Percentiles rank a stretch among this genome's conserved stretches.
phyloP scores from a whole-genome alignment of 2,888 invertebrate species.

The Rhamnusium bicolor region DNA sequence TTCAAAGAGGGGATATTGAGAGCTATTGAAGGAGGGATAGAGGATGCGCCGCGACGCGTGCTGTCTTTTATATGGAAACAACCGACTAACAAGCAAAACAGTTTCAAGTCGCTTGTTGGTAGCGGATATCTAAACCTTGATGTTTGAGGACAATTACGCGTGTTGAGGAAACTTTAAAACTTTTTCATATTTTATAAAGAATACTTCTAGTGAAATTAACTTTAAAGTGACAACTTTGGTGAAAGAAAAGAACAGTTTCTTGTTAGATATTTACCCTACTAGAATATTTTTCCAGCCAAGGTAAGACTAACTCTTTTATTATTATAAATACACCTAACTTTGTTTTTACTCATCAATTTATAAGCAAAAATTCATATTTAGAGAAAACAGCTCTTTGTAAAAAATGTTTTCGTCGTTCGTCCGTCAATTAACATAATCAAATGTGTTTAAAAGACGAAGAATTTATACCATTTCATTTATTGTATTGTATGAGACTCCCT shows the following conservation, averaged over 20 bases:
- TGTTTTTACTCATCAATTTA: no score
- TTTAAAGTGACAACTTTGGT: background rate
- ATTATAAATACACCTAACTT: background rate
- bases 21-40: conserved; percentile 20
- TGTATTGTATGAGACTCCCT: no score
- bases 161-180: background rate
- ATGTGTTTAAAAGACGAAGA: no score
- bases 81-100: conserved; percentile 42
- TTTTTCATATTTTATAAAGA: background rate
- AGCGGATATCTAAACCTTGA: background rate
- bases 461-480: no score
- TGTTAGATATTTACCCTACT: background rate
- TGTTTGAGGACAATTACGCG: conserved; percentile 10
- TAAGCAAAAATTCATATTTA: no score
- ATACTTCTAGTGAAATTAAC: background rate
- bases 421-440: no score
- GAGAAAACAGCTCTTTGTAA: no score
- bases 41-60: conserved; percentile 61
- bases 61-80: conserved; percentile 56
- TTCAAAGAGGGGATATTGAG: conserved; percentile 14
- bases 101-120: conserved; percentile 31
- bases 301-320: background rate
- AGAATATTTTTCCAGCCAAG: background rate
- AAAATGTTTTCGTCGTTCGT: no score
- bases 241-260: background rate